A percentile compares a stretch with the other conserved stretches of the same genome.
Conservation (phyloP, 2,797 vertebrate genomes). For the Etheostoma perlongum region DNA sequence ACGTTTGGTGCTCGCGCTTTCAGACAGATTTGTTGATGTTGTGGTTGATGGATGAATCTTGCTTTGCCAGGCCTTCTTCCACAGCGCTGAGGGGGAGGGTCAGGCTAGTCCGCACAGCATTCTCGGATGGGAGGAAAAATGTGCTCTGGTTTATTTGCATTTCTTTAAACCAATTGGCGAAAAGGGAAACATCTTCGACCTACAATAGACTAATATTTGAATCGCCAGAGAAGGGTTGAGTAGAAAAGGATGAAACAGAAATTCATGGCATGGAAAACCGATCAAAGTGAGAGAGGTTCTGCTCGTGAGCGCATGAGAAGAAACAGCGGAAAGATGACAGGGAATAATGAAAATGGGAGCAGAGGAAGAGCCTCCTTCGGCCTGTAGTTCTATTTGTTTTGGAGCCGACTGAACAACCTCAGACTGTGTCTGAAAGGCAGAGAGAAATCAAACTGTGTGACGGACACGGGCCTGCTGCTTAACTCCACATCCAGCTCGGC, state of each 20-base stretch:
- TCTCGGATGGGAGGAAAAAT: no score
- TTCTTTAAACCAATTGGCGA: no score
- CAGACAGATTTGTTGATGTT: neutral
- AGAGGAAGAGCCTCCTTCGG: neutral
- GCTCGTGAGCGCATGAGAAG: no score
- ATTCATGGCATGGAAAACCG: neutral
- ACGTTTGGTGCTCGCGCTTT: neutral
- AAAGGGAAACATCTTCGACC: no score
- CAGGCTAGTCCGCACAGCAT: no score
- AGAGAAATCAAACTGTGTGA: constrained; percentile 33
- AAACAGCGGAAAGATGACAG: neutral
- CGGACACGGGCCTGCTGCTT: constrained; percentile 25
- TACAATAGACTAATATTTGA: no score
- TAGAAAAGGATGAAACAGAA: neutral
- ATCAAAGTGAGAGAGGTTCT: neutral
- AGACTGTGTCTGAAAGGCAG: constrained; percentile 41
- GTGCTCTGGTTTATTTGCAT: no score
- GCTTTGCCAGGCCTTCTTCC: no score
- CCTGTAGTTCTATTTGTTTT: constrained; percentile 12
- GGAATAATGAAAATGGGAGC: neutral
- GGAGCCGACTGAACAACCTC: neutral
- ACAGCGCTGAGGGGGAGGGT: no score
- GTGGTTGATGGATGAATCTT: no score
- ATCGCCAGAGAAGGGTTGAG: neutral
- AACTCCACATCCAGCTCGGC: constrained; percentile 18